Evolutionary conservation across 2,797 vertebrate genomes (phyloP), one percentile per base, ranked within the genome.

Genomic region (Poeciliopsis turneri): DNA sequence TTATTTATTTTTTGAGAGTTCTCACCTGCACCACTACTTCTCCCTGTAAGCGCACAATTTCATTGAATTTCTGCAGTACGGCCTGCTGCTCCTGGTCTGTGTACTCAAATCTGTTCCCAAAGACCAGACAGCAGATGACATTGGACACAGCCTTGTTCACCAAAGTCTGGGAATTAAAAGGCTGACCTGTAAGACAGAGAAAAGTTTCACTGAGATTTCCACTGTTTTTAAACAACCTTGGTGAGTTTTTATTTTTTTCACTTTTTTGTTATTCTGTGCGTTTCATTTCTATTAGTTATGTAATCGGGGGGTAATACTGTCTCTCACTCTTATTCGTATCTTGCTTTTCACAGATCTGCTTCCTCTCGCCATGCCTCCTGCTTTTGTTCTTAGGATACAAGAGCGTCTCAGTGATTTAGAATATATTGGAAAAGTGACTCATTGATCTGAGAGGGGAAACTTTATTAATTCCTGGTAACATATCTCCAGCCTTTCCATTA

Each of bases 101-200:
- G 83, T 94, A 94, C n/a, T 95, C 89, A 72, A 90, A 93, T 13
- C 91, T 92, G 1, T 83, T 79, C 1, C 92, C 93, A 78, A 95
- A 92, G 79, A 92, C 90, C 88, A 95, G 72, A 77, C 82, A 89
- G 66, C 66, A 69, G 66, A 69, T 8, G 1, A 69, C 23, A 10
- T 69, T 69, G 66, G 66, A 69, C 66, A 94, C 91, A 28, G 92
- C 90, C 1, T 78, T 92, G 84, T 85, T 87, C 3, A 93, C 28
- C 30, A 88, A 53, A 28, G 61, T 23, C 33, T 87, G 82, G 6
- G 84, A 64, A 41, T 88, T 59, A 46, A 93, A 91, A 25, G 92
- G 73, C 36, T 86, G 57, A 0, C 89, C 94, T 95, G n/a, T 20
- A 46, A 86, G 46, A 82, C 20, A 72, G 25, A 64, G 66, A 69